A percentile compares a stretch with the other conserved stretches of the same genome.
Evolutionary conservation across 2,888 invertebrate species (phyloP).

Genomic region (Cerastis leucographa): DNA sequence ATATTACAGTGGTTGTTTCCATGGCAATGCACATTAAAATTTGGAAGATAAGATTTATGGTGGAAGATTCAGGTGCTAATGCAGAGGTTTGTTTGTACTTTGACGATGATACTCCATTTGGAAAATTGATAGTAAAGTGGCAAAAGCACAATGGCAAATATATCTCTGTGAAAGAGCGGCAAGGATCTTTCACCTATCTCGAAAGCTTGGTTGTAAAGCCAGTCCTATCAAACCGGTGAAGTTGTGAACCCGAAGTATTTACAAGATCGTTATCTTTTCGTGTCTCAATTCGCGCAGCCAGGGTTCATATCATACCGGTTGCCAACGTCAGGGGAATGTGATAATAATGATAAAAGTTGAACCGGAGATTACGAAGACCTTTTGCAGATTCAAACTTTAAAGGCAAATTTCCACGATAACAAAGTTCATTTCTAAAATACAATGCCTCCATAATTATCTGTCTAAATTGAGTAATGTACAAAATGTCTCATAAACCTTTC

Average conservation of each 20-base stretch:
- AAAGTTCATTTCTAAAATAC: conserved; percentile 9
- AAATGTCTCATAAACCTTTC: conserved; percentile 41
- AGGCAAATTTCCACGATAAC: neutral
- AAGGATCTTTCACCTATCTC: conserved; percentile 16
- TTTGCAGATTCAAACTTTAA: conserved; percentile 9
- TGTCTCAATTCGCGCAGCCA: conserved; percentile 50
- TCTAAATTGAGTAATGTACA: conserved; percentile 45
- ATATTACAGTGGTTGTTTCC: neutral
- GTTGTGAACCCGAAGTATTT: conserved; percentile 25
- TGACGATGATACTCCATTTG: neutral
- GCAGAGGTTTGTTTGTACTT: neutral
- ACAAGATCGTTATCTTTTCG: conserved; percentile 43
- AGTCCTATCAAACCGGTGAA: conserved; percentile 44
- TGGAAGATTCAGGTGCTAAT: neutral
- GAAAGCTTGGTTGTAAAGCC: conserved; percentile 16
- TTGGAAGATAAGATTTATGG: neutral
- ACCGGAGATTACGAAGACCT: neutral
- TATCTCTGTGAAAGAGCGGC: neutral
- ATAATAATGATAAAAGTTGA: neutral
- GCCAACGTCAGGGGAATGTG: neutral
- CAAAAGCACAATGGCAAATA: neutral
- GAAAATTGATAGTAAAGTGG: neutral
- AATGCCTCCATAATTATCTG: conserved; percentile 27
- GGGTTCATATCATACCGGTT: conserved; percentile 41
- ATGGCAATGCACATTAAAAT: neutral